Base-by-base conservation (phyloP, 2,888 invertebrate genomes). In the Notodonta dromedarius region DNA sequence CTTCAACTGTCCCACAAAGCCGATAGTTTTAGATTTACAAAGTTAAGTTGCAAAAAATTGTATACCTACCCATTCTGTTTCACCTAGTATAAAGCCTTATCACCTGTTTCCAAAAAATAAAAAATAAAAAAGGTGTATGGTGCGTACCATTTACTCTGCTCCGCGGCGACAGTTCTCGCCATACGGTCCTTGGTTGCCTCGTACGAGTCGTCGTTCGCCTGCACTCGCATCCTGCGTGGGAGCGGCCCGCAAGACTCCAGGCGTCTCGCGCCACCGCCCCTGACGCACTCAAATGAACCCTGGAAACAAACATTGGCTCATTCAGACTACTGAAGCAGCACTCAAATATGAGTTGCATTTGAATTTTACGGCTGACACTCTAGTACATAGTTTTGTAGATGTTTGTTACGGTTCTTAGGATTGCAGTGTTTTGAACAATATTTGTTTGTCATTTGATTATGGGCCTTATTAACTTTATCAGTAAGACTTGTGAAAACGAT, bases 181-280 rank as follows among this genome's bases (percentile, higher is more conserved):
- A 99, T 98, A 82, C 97, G 96, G 88, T 97, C 96, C 91, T 96
- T 95, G 75, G 99, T 99, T 79, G 97, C 96, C 92, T 98, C 98
- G 93, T 98, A 99, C 65, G 98, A 97, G 94, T 99, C 98, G 85
- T 98, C 98, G 84, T 98, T 98, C 80, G 99, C 99, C 87, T 97
- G 97, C 78, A 99, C 97, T 72, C 98, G 96, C 95, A 99, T 97
- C 88, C 97, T 97, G 87, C 96, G 95, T 79, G 96, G 96, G 91
- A 99, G 94, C 74, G 97, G 95, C 76, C 98, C 99, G 92, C 98
- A 95, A 79, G 96, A 96, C 91, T 97, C 96, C 89, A 98, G 94
- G 71, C 95, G 95, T 80, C 94, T 94, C 73, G 87, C 84, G 77
- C 85, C 91, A 67, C 89, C 91, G 78, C 89, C 85, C 85, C 94